phyloP scores from a whole-genome alignment of 1,140 invertebrate species.

The Cecropterus lyciades region DNA sequence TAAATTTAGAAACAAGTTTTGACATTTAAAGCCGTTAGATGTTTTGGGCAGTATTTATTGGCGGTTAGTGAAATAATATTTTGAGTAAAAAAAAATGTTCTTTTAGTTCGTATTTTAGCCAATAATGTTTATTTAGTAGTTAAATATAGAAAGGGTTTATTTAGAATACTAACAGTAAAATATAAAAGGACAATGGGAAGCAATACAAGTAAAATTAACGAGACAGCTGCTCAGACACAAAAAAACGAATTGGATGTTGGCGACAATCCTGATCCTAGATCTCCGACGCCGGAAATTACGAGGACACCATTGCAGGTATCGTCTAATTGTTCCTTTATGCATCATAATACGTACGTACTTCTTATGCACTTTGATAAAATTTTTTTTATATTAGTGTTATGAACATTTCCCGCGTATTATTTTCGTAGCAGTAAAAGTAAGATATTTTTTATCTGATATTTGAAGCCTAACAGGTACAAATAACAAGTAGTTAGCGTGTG shows the following conservation, averaged over 20 bases:
- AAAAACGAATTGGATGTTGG: constrained; percentile 59
- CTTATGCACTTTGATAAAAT: too few species aligned
- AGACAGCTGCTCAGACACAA: constrained; percentile 53
- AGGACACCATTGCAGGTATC: constrained; percentile 75
- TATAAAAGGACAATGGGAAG: constrained; percentile 62
- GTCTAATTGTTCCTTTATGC: constrained; percentile 3
- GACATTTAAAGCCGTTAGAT: constrained; percentile 73
- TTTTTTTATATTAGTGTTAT: neutral
- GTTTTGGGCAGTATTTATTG: constrained; percentile 58
- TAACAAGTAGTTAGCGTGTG: too few species aligned
- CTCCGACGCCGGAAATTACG: constrained; percentile 76
- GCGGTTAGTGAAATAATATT: constrained; percentile 31
- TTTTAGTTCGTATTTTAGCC: constrained; percentile 22
- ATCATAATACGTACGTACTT: neutral
- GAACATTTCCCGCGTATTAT: neutral
- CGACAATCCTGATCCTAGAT: constrained; percentile 73
- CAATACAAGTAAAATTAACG: constrained; percentile 67
- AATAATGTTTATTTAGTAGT: constrained; percentile 36
- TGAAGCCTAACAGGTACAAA: too few species aligned
- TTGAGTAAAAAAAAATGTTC: constrained; percentile 32
- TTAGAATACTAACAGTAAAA: constrained; percentile 19
- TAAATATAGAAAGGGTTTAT: constrained; percentile 31
- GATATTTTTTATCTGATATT: too few species aligned
- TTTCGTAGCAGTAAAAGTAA: neutral
- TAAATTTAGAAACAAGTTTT: constrained; percentile 65